Evolutionary conservation across 1,140 invertebrate species (phyloP).

Genomic region (Neodiprion pinetum): DNA sequence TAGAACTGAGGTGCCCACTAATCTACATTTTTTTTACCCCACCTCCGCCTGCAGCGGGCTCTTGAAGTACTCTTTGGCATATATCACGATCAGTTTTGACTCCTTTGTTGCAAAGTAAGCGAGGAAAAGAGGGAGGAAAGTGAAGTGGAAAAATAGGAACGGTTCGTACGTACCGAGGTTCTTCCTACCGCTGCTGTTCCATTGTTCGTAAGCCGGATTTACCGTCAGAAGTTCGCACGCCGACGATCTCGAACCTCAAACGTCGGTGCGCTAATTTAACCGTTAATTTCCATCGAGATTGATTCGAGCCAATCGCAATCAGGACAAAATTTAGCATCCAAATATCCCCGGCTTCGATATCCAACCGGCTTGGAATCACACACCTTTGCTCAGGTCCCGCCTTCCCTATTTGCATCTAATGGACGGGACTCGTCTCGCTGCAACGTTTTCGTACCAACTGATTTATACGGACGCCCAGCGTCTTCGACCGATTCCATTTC

Average conservation of each 20-base stretch:
- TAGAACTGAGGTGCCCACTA: constrained; percentile 1
- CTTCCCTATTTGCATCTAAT: background rate
- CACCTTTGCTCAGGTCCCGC: background rate
- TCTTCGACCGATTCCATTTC: background rate
- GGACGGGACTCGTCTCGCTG: background rate
- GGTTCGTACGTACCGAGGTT: no score
- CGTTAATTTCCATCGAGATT: constrained; percentile 62
- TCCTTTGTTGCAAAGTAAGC: background rate
- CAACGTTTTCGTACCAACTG: background rate
- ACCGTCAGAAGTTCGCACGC: no score
- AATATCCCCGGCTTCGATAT: background rate
- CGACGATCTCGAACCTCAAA: background rate
- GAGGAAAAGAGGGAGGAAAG: no score
- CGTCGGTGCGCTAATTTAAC: constrained; percentile 7
- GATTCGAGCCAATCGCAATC: constrained; percentile 62
- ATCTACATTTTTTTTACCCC: background rate
- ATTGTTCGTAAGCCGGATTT: no score
- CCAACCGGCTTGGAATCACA: no score
- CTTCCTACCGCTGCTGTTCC: no score
- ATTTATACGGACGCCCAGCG: background rate
- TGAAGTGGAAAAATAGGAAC: no score
- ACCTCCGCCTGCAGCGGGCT: background rate
- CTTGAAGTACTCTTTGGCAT: background rate
- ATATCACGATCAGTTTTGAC: constrained; percentile 1
- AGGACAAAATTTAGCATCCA: constrained; percentile 46